Conservation (phyloP, 1,140 invertebrate genomes). For the Lerema accius region DNA sequence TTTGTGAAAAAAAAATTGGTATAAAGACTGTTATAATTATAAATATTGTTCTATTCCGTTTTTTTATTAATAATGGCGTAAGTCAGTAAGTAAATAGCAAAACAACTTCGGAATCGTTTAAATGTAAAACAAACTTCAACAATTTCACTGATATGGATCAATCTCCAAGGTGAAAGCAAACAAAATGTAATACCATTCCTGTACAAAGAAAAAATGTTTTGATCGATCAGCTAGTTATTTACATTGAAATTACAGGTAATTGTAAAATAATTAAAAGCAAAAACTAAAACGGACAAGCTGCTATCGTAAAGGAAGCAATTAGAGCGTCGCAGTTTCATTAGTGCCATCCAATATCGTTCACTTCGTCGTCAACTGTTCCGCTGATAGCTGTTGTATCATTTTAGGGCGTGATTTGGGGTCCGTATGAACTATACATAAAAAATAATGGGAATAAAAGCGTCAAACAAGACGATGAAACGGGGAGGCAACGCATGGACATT, state of each 20-base stretch:
- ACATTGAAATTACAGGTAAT: background rate
- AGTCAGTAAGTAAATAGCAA: too few relatives aligned
- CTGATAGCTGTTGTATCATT: background rate
- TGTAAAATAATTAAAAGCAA: background rate
- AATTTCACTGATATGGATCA: too few relatives aligned
- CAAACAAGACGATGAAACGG: too few relatives aligned
- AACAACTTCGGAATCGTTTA: too few relatives aligned
- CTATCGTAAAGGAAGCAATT: background rate
- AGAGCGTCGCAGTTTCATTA: background rate
- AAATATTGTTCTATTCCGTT: too few relatives aligned
- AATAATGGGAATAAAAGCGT: too few relatives aligned
- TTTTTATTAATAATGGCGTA: too few relatives aligned
- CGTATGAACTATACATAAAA: background rate
- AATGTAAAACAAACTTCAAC: too few relatives aligned
- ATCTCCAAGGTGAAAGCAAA: background rate
- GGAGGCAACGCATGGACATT: too few relatives aligned
- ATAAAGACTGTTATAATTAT: too few relatives aligned
- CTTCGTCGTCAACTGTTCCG: background rate
- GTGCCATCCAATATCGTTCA: background rate
- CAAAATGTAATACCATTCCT: background rate
- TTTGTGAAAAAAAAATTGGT: too few relatives aligned
- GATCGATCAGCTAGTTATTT: background rate
- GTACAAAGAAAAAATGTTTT: background rate
- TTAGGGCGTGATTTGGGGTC: background rate
- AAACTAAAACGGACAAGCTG: background rate